phyloP scores from a whole-genome alignment of 2,888 invertebrate genomes.

The Campoletis raptor region DNA sequence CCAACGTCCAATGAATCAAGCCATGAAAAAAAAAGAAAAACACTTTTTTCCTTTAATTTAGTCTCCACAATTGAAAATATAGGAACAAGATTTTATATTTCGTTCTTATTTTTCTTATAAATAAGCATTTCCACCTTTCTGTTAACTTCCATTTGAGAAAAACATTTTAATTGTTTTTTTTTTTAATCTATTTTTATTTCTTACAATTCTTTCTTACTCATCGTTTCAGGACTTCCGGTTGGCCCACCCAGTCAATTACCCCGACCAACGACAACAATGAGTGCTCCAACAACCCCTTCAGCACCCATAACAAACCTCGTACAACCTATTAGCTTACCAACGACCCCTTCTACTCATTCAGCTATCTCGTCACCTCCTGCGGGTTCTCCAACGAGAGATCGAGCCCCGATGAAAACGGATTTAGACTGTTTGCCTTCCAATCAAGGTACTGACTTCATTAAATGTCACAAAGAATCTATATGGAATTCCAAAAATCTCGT shows the following conservation, averaged over 20 bases:
- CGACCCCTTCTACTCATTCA: slow-evolving; percentile 77
- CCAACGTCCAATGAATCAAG: background rate
- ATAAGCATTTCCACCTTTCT: background rate
- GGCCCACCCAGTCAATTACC: slow-evolving; percentile 79
- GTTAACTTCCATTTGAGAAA: background rate
- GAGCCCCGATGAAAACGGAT: slow-evolving; percentile 65
- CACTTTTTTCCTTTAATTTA: no score
- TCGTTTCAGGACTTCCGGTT: slow-evolving; percentile 76
- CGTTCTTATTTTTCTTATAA: background rate
- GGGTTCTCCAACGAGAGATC: slow-evolving; percentile 68
- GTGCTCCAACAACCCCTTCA: slow-evolving; percentile 82
- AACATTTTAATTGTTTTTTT: background rate
- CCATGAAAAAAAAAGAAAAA: no score
- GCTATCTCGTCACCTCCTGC: slow-evolving; percentile 72
- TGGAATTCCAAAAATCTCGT: background rate
- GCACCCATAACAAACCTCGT: slow-evolving; percentile 74
- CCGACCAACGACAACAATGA: slow-evolving; percentile 81
- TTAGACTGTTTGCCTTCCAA: slow-evolving; percentile 75
- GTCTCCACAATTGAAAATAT: background rate
- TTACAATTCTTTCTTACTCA: background rate
- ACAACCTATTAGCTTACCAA: slow-evolving; percentile 77
- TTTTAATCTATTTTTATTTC: background rate
- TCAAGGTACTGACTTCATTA: slow-evolving; percentile 72
- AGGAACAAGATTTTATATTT: background rate
- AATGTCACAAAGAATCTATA: background rate